Evolutionary conservation across 2,113 vertebrate species (phyloP).

Genomic region (Calyptomena viridis): DNA sequence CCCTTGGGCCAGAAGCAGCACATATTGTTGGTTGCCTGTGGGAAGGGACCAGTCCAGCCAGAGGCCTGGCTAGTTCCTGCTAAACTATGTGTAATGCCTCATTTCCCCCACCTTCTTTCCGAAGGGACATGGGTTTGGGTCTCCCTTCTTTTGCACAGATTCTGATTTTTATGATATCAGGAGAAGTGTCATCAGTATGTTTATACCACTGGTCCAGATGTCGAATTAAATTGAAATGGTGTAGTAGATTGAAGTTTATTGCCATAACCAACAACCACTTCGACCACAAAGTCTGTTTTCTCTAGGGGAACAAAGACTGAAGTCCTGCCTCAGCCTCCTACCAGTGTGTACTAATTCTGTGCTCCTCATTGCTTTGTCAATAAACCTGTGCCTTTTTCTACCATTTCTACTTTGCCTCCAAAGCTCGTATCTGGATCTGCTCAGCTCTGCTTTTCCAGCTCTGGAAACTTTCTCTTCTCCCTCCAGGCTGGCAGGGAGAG

Average conservation of each 20-base stretch:
- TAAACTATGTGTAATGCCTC: neutral
- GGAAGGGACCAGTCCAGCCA: no score
- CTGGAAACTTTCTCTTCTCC: neutral
- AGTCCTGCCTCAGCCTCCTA: neutral
- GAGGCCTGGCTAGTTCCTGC: neutral
- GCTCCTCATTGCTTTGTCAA: neutral
- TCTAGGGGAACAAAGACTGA: neutral
- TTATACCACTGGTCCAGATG: neutral
- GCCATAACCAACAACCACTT: neutral
- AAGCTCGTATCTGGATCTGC: neutral
- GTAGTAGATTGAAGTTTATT: neutral
- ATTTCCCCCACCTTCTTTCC: neutral
- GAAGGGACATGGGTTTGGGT: fast-evolving
- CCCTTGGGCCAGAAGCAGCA: neutral
- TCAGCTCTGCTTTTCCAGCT: neutral
- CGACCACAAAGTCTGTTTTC: neutral
- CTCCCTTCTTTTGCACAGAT: neutral
- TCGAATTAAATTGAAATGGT: neutral
- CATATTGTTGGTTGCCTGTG: neutral
- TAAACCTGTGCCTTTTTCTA: neutral
- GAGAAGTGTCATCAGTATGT: neutral
- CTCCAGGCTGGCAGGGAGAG: neutral
- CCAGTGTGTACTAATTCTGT: neutral
- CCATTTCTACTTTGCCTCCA: neutral
- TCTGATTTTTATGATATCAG: neutral